A percentile compares a stretch with the other conserved stretches of the same genome.
Evolutionary conservation across 2,797 vertebrate species (phyloP).

Genomic region (Limnodromus scolopaceus): DNA sequence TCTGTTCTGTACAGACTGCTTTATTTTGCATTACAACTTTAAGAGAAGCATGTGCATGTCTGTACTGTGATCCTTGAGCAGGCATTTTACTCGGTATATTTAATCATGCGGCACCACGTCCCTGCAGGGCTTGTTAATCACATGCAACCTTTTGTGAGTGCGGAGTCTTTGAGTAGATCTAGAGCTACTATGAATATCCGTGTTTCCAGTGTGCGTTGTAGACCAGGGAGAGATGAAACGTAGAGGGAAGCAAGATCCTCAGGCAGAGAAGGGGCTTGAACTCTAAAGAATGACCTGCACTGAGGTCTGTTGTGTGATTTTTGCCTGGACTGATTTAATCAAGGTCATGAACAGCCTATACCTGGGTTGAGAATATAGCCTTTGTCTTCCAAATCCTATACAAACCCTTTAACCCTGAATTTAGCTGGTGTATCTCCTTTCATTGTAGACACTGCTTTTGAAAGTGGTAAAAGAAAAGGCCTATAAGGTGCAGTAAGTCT

Average conservation of each 20-base stretch:
- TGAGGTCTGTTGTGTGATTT: neutral
- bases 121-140: neutral
- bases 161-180: neutral
- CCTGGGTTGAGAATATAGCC: neutral
- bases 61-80: neutral
- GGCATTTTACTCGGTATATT: neutral
- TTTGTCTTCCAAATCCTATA: neutral
- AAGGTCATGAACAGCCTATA: neutral
- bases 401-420: neutral
- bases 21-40: neutral
- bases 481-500: neutral
- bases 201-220: neutral
- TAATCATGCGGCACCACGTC: neutral
- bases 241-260: neutral
- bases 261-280: neutral
- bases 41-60: neutral
- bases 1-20: neutral
- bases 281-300: neutral
- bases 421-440: neutral
- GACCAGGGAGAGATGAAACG: neutral
- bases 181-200: neutral
- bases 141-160: neutral
- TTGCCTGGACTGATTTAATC: neutral
- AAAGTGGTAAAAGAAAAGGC: neutral
- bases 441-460: neutral